A percentile compares a stretch with the other conserved stretches of the same genome.
phyloP scores from a whole-genome alignment of 2,888 invertebrate genomes.

The Elaeidobius kamerunicus region DNA sequence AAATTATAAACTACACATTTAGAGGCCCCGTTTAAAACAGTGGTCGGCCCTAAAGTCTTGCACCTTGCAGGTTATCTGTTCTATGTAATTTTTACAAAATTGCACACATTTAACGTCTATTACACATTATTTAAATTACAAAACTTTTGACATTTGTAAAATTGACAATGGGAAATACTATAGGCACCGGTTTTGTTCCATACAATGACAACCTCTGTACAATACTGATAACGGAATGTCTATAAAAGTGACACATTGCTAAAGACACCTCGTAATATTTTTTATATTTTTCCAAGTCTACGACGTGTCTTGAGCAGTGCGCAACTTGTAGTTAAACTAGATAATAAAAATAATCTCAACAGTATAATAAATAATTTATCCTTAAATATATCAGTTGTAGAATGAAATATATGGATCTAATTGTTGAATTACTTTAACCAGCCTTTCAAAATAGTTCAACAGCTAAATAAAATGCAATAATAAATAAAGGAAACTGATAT shows the following conservation, averaged over 20 bases:
- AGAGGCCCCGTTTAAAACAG: slow-evolving; percentile 13
- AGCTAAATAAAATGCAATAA: slow-evolving; percentile 26
- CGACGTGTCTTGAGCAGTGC: slow-evolving; percentile 11
- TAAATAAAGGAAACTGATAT: slow-evolving; percentile 26
- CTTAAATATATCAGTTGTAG: slow-evolving; percentile 34
- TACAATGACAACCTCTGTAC: slow-evolving; percentile 42
- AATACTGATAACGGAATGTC: slow-evolving; percentile 48
- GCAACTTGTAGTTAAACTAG: slow-evolving; percentile 15
- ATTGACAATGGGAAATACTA: slow-evolving; percentile 22
- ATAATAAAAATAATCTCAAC: slow-evolving; percentile 40
- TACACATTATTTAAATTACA: slow-evolving; percentile 14
- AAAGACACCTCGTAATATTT: slow-evolving; percentile 20
- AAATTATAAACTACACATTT: slow-evolving; percentile 16
- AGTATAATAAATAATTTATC: slow-evolving; percentile 39
- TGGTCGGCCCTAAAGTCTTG: slow-evolving; percentile 14
- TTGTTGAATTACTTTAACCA: slow-evolving; percentile 23
- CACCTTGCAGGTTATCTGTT: slow-evolving; percentile 22
- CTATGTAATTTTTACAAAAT: slow-evolving; percentile 9
- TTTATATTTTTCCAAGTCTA: slow-evolving; percentile 10
- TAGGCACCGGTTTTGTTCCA: slow-evolving; percentile 20
- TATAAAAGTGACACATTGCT: slow-evolving; percentile 28
- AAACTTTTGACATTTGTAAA: slow-evolving; percentile 19
- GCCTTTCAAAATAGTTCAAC: slow-evolving; percentile 23
- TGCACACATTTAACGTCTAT: slow-evolving; percentile 26
- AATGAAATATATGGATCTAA: slow-evolving; percentile 15